Percentiles rank a stretch among this genome's conserved stretches.
Conservation (phyloP, 2,888 invertebrate genomes). For the Lithophane socia region DNA sequence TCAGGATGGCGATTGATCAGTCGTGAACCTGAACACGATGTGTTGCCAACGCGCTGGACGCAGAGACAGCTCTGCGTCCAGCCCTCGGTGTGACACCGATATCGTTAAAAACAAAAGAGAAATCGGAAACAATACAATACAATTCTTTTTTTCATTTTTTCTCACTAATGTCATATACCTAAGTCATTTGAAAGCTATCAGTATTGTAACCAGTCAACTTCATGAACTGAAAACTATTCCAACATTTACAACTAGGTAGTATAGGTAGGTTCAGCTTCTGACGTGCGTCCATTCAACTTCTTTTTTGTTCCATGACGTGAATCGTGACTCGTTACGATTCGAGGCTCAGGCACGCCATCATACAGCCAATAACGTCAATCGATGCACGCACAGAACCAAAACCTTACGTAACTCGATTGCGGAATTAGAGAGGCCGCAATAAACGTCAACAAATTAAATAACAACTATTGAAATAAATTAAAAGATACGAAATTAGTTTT, state of each 20-base stretch:
- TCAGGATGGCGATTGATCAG: too few relatives aligned
- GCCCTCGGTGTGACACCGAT: too few relatives aligned
- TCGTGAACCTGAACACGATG: too few relatives aligned
- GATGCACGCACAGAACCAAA: conserved; percentile 33
- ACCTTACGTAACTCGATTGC: conserved; percentile 48
- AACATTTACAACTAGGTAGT: not conserved
- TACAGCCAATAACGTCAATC: conserved; percentile 36
- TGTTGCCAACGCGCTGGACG: too few relatives aligned
- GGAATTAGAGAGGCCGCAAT: conserved; percentile 42
- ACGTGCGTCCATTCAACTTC: conserved; percentile 47
- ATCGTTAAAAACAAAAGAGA: not conserved
- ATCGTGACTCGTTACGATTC: conserved; percentile 45
- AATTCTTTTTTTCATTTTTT: not conserved
- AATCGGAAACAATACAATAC: not conserved
- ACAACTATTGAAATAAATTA: conserved; percentile 37
- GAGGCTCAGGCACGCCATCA: conserved; percentile 35
- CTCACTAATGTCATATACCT: not conserved
- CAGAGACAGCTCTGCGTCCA: not conserved
- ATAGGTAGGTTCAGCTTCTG: conserved; percentile 1
- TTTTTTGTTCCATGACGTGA: conserved; percentile 43
- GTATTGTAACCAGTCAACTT: not conserved
- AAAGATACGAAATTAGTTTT: conserved; percentile 55
- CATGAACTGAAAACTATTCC: not conserved
- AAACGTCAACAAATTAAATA: conserved; percentile 50
- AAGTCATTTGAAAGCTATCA: not conserved